phyloP scores from a whole-genome alignment of 2,113 vertebrate species.

The Carassius carassius region DNA sequence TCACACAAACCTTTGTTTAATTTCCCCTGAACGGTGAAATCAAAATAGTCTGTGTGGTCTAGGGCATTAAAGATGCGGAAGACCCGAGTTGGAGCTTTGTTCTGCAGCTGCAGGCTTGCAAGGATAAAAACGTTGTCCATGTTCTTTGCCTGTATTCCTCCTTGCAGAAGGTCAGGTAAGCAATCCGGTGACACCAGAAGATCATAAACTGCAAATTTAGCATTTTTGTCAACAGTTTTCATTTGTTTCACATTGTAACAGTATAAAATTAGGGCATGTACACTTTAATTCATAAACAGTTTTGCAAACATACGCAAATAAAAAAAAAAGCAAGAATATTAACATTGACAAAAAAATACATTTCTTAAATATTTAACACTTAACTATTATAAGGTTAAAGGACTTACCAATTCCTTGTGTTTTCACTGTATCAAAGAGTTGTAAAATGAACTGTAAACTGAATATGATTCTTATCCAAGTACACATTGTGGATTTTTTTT shows the following conservation, averaged over 20 bases:
- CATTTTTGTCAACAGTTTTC: not conserved
- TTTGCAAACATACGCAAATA: not conserved
- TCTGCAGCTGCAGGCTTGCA: constrained; percentile 84
- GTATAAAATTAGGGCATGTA: not conserved
- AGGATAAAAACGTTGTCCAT: constrained; percentile 86
- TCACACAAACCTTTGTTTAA: constrained; percentile 84
- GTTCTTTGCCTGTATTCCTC: constrained; percentile 79
- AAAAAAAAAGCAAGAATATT: not conserved
- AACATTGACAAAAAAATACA: not conserved
- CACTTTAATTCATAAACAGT: not conserved
- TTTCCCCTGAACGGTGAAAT: constrained; percentile 87
- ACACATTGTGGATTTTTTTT: constrained; percentile 60
- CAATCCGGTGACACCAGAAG: constrained; percentile 86
- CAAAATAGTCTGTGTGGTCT: constrained; percentile 89
- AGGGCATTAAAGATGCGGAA: constrained; percentile 85
- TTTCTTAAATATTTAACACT: too few species aligned
- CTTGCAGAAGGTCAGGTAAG: constrained; percentile 81
- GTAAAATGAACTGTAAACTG: constrained; percentile 78
- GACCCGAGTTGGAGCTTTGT: constrained; percentile 81
- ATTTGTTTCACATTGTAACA: not conserved
- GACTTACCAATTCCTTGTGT: constrained; percentile 84
- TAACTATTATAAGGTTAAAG: constrained; percentile 1
- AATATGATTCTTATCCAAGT: constrained; percentile 65
- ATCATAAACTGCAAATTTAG: constrained; percentile 84
- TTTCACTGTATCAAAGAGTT: constrained; percentile 69